These are phyloP conservation scores for Hydrotaea cyrtoneurina DNA, from an alignment of 2,888 invertebrate genomes.

Conservation along the genomic window DNA sequence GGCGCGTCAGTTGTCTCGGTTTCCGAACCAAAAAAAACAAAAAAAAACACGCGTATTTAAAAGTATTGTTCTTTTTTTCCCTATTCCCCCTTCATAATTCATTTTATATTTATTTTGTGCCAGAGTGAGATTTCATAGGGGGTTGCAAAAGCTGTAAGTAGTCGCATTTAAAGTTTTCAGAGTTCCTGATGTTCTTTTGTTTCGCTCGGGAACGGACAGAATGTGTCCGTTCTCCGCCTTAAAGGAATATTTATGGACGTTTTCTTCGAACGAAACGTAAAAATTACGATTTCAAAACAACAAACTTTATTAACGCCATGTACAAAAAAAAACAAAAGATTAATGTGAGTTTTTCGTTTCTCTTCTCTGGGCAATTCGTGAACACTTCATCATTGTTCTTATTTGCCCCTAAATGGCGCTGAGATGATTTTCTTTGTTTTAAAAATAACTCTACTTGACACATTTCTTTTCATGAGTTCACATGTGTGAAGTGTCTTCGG, in stretches of 20 bases:
- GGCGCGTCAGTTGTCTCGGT: slow-evolving; percentile 74
- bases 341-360: slow-evolving; percentile 43
- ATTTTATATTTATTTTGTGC: slow-evolving; percentile 32
- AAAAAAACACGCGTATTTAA: slow-evolving; percentile 35
- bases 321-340: slow-evolving; percentile 41
- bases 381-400: neutral
- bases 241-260: slow-evolving; percentile 48
- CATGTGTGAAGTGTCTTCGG: neutral
- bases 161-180: neutral
- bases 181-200: neutral
- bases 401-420: neutral
- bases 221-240: slow-evolving; percentile 1
- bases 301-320: slow-evolving; percentile 41
- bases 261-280: slow-evolving; percentile 20
- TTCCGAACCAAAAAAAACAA: slow-evolving; percentile 36
- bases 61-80: slow-evolving; percentile 33
- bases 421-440: slow-evolving; percentile 31
- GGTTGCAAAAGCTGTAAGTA: neutral
- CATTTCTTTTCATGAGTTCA: slow-evolving; percentile 18
- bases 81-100: slow-evolving; percentile 34
- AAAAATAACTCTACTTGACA: slow-evolving; percentile 44
- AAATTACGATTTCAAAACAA: slow-evolving; percentile 40
- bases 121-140: neutral
- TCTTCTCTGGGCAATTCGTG: neutral
- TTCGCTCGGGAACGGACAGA: neutral